A percentile compares a stretch with the other conserved stretches of the same genome.
Conservation (phyloP, 2,888 invertebrate species). For the Penaeus monodon region DNA sequence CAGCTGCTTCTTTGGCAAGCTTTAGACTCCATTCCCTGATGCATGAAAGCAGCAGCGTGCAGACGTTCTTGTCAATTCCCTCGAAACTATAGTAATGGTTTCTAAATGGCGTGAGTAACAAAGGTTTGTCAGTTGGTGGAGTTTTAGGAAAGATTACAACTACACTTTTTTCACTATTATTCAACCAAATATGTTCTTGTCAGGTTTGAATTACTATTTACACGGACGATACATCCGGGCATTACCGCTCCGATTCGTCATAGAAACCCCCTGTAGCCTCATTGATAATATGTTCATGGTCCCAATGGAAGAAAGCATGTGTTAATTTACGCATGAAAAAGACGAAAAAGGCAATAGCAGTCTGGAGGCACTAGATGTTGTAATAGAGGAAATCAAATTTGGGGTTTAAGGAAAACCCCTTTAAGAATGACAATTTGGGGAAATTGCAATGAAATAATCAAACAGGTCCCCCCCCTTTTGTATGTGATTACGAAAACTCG, state of each 20-base stretch:
- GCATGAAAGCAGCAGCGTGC: slow-evolving; percentile 9
- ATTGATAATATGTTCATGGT: slow-evolving; percentile 13
- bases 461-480: too few species aligned
- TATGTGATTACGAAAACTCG: too few species aligned
- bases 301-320: slow-evolving; percentile 6
- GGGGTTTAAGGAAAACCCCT: too few species aligned
- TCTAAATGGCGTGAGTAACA: background rate
- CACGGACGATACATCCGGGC: slow-evolving; percentile 34
- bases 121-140: background rate
- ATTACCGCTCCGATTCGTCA: slow-evolving; percentile 19
- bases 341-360: background rate
- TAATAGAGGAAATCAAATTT: too few species aligned
- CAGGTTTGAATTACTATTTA: slow-evolving; percentile 33
- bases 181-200: background rate
- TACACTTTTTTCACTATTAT: background rate
- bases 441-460: too few species aligned
- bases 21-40: slow-evolving; percentile 24
- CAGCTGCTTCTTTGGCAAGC: slow-evolving; percentile 24
- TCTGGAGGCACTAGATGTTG: too few species aligned
- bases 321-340: slow-evolving; percentile 5
- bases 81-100: slow-evolving; percentile 4
- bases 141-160: too few species aligned
- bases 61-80: slow-evolving; percentile 16
- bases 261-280: background rate
- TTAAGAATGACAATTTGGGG: too few species aligned